These are phyloP conservation scores for Sepiola atlantica DNA, from an alignment of 2,888 invertebrate genomes.

Conservation along the genomic window DNA sequence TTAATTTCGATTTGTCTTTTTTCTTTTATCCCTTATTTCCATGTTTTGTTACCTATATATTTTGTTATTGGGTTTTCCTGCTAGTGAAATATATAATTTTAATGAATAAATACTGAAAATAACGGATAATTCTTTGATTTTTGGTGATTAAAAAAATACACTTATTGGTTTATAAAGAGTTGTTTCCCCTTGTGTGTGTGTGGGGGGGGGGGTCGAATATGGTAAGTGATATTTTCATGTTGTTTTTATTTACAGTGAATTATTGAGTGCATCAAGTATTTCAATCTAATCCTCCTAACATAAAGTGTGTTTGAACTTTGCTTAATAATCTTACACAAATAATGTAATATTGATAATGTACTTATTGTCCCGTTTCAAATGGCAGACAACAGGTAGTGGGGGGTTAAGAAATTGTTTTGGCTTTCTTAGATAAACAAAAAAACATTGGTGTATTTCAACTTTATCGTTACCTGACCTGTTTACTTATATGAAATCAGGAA, in stretches of 20 bases:
- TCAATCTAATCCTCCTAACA: background rate
- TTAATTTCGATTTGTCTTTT: too few species aligned
- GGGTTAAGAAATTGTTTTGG: background rate
- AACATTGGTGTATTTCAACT: slow-evolving; percentile 32
- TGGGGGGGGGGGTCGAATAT: too few species aligned
- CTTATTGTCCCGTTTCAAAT: background rate
- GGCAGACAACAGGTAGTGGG: background rate
- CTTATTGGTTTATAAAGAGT: too few species aligned
- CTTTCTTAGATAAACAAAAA: background rate
- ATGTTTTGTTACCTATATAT: too few species aligned
- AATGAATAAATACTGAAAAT: too few species aligned
- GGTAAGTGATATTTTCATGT: background rate
- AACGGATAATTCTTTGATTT: too few species aligned
- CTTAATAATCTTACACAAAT: slow-evolving; percentile 6
- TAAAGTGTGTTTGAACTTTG: slow-evolving; percentile 14
- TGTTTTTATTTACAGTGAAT: background rate
- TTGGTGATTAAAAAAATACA: too few species aligned
- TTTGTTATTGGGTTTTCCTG: too few species aligned
- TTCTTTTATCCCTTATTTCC: too few species aligned
- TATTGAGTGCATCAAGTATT: background rate
- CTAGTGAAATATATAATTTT: too few species aligned
- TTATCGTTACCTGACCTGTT: background rate
- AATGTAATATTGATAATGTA: slow-evolving; percentile 21
- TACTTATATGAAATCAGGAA: background rate
- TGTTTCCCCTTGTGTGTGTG: too few species aligned